Evolutionary conservation across 2,888 invertebrate species (phyloP).

Genomic region (Eilema caniola): DNA sequence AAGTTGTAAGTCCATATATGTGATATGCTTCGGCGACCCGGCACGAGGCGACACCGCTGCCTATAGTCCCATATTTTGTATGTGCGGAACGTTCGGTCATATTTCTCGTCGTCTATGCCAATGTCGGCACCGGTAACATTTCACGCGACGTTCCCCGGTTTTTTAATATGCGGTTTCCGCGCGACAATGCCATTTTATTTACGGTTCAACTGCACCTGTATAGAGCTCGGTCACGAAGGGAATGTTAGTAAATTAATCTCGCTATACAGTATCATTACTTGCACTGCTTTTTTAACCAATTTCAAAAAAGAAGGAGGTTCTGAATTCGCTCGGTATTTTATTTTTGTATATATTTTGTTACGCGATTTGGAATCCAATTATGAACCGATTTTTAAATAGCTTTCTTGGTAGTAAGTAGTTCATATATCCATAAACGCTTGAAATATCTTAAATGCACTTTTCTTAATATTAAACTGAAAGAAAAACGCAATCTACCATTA

Average conservation of each 20-base stretch:
- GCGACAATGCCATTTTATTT: slow-evolving; percentile 79
- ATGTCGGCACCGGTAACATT: slow-evolving; percentile 75
- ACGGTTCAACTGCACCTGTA: slow-evolving; percentile 70
- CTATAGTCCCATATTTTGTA: slow-evolving; percentile 71
- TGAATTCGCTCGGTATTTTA: no score
- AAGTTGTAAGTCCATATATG: slow-evolving; percentile 44
- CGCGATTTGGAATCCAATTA: no score
- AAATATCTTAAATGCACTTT: background rate
- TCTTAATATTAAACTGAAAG: no score
- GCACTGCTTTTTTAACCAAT: slow-evolving; percentile 54
- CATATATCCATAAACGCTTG: background rate
- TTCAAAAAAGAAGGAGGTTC: no score
- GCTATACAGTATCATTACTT: slow-evolving; percentile 52
- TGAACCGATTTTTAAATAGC: no score
- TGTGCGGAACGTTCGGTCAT: slow-evolving; percentile 72
- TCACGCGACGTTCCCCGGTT: slow-evolving; percentile 80
- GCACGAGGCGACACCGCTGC: slow-evolving; percentile 70
- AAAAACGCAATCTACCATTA: no score
- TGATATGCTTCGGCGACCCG: slow-evolving; percentile 42
- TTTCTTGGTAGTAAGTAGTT: background rate
- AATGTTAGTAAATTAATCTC: slow-evolving; percentile 69
- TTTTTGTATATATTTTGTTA: no score
- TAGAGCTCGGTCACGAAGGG: slow-evolving; percentile 72
- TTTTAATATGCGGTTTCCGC: slow-evolving; percentile 81
- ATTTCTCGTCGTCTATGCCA: slow-evolving; percentile 76